phyloP scores from a whole-genome alignment of 2,113 vertebrate species.

The Petrocephalus zakoni region DNA sequence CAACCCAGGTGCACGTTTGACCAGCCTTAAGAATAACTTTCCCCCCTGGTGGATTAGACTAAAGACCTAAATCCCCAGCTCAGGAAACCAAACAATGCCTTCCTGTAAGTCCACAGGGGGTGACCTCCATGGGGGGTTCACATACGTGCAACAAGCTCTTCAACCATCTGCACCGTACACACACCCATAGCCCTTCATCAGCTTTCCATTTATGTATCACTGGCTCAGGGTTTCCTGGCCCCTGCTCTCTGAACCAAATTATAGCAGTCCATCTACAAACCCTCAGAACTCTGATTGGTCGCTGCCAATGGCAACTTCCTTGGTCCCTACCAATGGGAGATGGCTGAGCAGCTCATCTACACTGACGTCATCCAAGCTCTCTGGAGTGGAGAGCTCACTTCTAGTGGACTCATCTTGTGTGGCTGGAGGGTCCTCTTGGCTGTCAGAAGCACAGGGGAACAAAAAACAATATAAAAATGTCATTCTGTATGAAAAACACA shows the following conservation, averaged over 20 bases:
- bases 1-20: background rate
- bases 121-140: background rate
- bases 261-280: background rate
- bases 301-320: background rate
- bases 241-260: background rate
- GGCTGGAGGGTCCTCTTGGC: slow-evolving; percentile 71
- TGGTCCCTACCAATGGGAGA: slow-evolving; percentile 69
- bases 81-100: background rate
- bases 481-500: background rate
- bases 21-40: background rate
- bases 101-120: background rate
- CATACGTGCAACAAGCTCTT: background rate
- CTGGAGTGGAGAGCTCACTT: slow-evolving; percentile 68
- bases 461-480: background rate
- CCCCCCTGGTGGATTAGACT: background rate
- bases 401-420: slow-evolving; percentile 69
- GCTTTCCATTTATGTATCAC: background rate
- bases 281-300: background rate
- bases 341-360: slow-evolving; percentile 71
- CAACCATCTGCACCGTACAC: background rate
- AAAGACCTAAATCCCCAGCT: background rate
- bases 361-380: slow-evolving; percentile 71
- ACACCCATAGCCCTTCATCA: background rate
- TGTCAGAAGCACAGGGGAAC: slow-evolving; percentile 44
- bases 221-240: background rate